Conservation (phyloP, 2,888 invertebrate species). For the Troides helena region DNA sequence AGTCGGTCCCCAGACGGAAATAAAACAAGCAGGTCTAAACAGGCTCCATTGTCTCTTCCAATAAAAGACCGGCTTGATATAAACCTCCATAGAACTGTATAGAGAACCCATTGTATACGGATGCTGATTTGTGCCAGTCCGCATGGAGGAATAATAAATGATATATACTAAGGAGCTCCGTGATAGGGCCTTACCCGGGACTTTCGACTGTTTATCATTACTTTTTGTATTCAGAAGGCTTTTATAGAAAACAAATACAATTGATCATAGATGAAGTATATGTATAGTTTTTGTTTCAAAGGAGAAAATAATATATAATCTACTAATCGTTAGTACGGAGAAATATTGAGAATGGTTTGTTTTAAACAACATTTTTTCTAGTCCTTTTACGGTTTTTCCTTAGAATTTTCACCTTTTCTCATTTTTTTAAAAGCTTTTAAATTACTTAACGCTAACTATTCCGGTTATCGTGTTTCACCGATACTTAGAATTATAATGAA, state of each 20-base stretch:
- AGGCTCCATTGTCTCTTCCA: slow-evolving; percentile 56
- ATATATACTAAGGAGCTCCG: slow-evolving; percentile 58
- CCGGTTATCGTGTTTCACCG: no score
- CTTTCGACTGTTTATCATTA: slow-evolving; percentile 17
- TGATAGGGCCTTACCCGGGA: slow-evolving; percentile 41
- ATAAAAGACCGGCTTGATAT: slow-evolving; percentile 40
- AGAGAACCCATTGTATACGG: slow-evolving; percentile 52
- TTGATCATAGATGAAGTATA: neutral
- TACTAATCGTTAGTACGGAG: neutral
- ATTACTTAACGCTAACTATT: no score
- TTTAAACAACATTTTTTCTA: neutral
- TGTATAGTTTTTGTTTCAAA: neutral
- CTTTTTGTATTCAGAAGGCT: slow-evolving; percentile 33
- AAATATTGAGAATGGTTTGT: neutral
- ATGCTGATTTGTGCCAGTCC: slow-evolving; percentile 55
- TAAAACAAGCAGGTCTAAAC: slow-evolving; percentile 41
- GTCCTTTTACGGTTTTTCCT: neutral
- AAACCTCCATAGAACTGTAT: slow-evolving; percentile 42
- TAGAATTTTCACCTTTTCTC: no score
- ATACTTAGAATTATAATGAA: no score
- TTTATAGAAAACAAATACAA: neutral
- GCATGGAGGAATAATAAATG: slow-evolving; percentile 54
- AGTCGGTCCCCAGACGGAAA: slow-evolving; percentile 37
- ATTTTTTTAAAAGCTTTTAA: no score
- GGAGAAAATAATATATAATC: neutral